Base-by-base conservation (phyloP, 1,140 invertebrate genomes). In the Macrotrachela quadricornifera region DNA sequence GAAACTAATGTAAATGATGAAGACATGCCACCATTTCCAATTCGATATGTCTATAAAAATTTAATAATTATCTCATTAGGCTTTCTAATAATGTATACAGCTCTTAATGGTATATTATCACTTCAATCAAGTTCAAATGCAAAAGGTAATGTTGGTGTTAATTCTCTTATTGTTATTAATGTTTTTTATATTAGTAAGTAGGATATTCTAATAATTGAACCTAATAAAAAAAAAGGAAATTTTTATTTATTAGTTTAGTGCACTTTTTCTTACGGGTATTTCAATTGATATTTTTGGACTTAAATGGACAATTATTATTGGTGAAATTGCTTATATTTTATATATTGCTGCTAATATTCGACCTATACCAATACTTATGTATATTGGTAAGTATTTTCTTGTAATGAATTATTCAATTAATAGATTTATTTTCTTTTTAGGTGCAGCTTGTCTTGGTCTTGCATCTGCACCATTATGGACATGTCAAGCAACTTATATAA, bases 391-490 rank as follows among this genome's bases (percentile, higher is more conserved):
- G 8, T 30, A 30, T 4, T 30, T 30, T 8, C 2, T 30, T 30
- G 2, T 30, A n/a, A 30, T 4, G 8, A 30, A 8, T 30, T 30
- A 30, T 30, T 30, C 3, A 8, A 30, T 4, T 4, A 30, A 30
- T 4, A 2, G 21, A 30, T 30, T 30, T 30, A 4, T 30, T 30
- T 30, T 30, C 21, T 2, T 30, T 4, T 4, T 30, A 30, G 21
- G 3, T 30, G 50, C 21, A 30, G 21, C 21, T 30, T 30, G 2
- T 30, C 45, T 16, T 45, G 38, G 9, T 16, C 16, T 91, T 21
- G 85, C 84, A 0, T 87, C 85, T 1, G 86, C 87, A 0, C 87
- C 86, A 40, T 82, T 94, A 77, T 95, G 90, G 90, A 82, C 85
- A 1, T 84, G 87, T 6, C 86, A 94, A 67, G 87, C 86, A 48